Base-by-base conservation (phyloP, 2,797 vertebrate genomes). In the Streptopelia turtur region DNA sequence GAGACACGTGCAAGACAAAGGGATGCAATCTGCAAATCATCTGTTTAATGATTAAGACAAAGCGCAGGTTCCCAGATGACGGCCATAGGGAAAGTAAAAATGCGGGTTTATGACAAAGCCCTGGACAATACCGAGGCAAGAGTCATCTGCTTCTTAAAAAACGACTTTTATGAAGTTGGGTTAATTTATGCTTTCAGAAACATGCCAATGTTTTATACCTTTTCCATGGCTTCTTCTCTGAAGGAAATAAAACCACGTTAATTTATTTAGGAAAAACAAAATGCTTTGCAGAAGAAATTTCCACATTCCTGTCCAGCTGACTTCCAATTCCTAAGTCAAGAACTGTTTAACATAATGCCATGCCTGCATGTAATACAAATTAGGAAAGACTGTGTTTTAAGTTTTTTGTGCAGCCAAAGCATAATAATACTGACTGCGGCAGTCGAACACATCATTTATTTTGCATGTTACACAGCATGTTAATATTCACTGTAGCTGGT, bases 281-380 rank as follows among this genome's bases (percentile, higher is more conserved):
- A 53, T 47, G n/a, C 45, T 68, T 59, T 83, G 74, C 50, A 27
- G 52, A 90, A 90, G 37, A 91, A 43, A 72, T 72, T 66, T 89
- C 71, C 39, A 52, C 53, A 41, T 87, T 94, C 47, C 31, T 83
- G 47, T 77, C 65, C 72, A 88, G 47, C n/a, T 86, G 60, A 84
- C 60, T 91, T 90, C 47, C 93, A 94, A 94, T 91, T 55, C 21
- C 23, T 12, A 69, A 63, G 22, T 93, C 72, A 88, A 82, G 75
- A 80, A 70, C 43, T 80, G 79, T 72, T 94, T 70, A 83, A 47
- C 31, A 52, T 41, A 89, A 41, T 61, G 69, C 35, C n/a, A 31
- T 57, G 65, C 55, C 70, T 88, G 61, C 50, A 18, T 59, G 90
- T 39, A 77, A 79, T 82, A 39, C 78, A 79, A 90, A 94, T 71